These are phyloP conservation scores for Anser cygnoides DNA, from an alignment of 2,113 vertebrate genomes.

Conservation along the genomic window DNA sequence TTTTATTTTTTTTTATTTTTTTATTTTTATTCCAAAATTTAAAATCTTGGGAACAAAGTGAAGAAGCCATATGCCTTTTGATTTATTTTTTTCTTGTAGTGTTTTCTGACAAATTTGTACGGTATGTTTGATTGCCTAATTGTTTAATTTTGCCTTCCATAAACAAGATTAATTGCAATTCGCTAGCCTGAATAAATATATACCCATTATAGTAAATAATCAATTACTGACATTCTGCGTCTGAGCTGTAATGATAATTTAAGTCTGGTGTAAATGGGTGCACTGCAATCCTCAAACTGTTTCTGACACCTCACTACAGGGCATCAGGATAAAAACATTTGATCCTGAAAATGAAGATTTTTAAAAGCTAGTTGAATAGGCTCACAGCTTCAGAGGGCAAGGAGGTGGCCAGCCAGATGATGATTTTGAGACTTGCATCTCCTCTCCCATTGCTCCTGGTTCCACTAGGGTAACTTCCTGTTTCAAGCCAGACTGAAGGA, in stretches of 20 bases:
- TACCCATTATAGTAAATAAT: slow-evolving; percentile 48
- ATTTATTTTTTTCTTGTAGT: background rate
- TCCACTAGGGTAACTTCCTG: background rate
- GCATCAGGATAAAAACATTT: background rate
- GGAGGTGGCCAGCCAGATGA: rapidly evolving
- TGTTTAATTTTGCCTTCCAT: slow-evolving; percentile 60
- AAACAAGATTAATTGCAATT: slow-evolving; percentile 65
- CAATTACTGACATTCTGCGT: slow-evolving; percentile 22
- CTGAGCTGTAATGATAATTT: background rate
- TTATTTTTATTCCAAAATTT: background rate
- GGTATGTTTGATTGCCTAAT: slow-evolving; percentile 55
- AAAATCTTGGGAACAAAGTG: slow-evolving; percentile 32
- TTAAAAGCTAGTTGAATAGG: background rate
- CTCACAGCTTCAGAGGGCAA: background rate
- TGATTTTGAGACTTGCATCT: background rate
- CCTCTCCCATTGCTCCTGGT: background rate
- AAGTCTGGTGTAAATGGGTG: background rate
- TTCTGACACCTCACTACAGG: background rate
- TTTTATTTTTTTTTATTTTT: background rate
- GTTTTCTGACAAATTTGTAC: slow-evolving; percentile 27
- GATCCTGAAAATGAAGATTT: background rate
- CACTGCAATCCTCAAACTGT: background rate
- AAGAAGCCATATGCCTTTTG: slow-evolving; percentile 23
- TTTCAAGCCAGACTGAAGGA: background rate
- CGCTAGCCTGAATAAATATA: slow-evolving; percentile 56